Evolutionary conservation across 2,888 invertebrate genomes (phyloP).

Genomic region (Calliopum simillimum): DNA sequence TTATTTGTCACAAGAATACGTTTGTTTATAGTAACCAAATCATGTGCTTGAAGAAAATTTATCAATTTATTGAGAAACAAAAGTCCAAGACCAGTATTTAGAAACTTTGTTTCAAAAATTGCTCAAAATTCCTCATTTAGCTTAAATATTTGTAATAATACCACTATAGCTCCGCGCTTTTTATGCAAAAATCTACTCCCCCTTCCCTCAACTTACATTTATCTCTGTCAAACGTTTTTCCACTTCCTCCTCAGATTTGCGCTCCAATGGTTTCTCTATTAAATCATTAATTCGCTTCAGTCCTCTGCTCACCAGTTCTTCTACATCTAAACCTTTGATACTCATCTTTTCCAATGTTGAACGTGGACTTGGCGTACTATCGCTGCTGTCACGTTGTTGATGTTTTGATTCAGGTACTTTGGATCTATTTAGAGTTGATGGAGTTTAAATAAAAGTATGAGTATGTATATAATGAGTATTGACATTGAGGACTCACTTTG

Average conservation of each 20-base stretch:
- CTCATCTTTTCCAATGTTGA: slow-evolving; percentile 52
- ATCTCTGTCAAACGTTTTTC: slow-evolving; percentile 64
- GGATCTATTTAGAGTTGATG: slow-evolving; percentile 51
- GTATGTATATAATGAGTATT: not conserved
- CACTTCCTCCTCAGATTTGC: slow-evolving; percentile 59
- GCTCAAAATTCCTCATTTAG: too few relatives aligned
- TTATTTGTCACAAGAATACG: too few relatives aligned
- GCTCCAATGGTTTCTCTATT: slow-evolving; percentile 63
- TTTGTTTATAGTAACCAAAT: too few relatives aligned
- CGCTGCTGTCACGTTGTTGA: slow-evolving; percentile 18
- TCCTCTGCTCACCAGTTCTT: slow-evolving; percentile 64
- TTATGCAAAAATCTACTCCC: too few relatives aligned
- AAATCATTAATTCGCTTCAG: slow-evolving; percentile 65
- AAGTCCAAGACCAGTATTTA: too few relatives aligned
- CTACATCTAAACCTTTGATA: slow-evolving; percentile 58
- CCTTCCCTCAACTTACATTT: slow-evolving; percentile 61
- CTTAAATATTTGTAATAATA: too few relatives aligned
- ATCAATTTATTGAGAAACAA: too few relatives aligned
- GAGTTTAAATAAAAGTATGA: too few relatives aligned
- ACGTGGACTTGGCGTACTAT: slow-evolving; percentile 43
- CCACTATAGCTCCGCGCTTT: too few relatives aligned
- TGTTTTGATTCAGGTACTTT: slow-evolving; percentile 43
- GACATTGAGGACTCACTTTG: slow-evolving; percentile 55
- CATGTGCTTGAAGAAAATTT: too few relatives aligned
- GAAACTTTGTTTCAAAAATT: too few relatives aligned